A percentile compares a stretch with the other conserved stretches of the same genome.
phyloP scores from a whole-genome alignment of 2,797 vertebrate genomes.

The Trachops cirrhosus region DNA sequence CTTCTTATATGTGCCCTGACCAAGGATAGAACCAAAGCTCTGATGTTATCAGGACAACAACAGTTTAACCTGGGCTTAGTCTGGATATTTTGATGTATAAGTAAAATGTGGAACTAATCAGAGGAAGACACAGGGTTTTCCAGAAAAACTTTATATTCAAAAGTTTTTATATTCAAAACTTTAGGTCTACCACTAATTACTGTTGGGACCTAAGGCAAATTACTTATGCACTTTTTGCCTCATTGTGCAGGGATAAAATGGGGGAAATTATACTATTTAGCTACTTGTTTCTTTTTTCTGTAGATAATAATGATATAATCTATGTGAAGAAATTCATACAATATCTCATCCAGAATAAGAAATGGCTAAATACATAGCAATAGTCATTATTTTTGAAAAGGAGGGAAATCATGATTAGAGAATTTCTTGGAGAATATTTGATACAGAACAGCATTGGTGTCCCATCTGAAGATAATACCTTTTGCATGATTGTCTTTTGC shows the following conservation, averaged over 20 bases:
- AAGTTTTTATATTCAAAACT: background rate
- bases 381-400: background rate
- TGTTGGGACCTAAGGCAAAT: background rate
- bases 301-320: background rate
- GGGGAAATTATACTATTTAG: background rate
- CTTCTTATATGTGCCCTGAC: too few species aligned
- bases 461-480: background rate
- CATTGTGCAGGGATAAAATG: background rate
- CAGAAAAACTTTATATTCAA: background rate
- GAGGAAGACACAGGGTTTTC: background rate
- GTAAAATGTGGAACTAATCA: background rate
- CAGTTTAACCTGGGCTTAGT: background rate
- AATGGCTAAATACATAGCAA: background rate
- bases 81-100: background rate
- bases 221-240: background rate
- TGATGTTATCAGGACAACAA: too few species aligned
- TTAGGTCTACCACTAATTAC: background rate
- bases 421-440: background rate
- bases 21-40: too few species aligned
- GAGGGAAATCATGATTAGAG: background rate
- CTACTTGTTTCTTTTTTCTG: background rate
- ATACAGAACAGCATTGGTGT: background rate
- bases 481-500: background rate
- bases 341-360: background rate
- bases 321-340: background rate